phyloP scores from a whole-genome alignment of 1,140 invertebrate genomes.

The Chironomus striatipennis region DNA sequence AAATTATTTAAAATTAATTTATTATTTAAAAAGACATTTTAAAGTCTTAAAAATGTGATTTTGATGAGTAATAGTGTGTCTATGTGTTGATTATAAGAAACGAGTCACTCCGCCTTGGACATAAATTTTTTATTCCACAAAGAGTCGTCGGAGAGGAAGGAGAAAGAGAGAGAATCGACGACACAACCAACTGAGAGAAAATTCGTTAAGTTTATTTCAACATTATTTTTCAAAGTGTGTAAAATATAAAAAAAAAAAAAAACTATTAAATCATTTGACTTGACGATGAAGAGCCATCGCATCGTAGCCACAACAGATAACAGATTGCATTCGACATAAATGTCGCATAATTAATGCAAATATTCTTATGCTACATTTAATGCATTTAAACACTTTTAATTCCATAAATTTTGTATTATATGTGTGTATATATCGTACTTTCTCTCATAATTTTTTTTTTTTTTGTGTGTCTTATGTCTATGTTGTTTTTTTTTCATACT shows the following conservation, averaged over 20 bases:
- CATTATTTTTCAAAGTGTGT: slow-evolving; percentile 6
- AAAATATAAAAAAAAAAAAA: too few species aligned
- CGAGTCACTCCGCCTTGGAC: too few species aligned
- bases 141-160: too few species aligned
- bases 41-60: too few species aligned
- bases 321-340: neutral
- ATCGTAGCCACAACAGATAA: neutral
- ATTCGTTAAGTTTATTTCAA: slow-evolving; percentile 14
- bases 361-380: neutral
- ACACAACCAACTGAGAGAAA: too few species aligned
- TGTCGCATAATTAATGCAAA: slow-evolving; percentile 3
- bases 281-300: neutral
- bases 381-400: neutral
- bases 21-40: too few species aligned
- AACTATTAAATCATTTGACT: slow-evolving; percentile 11
- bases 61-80: too few species aligned
- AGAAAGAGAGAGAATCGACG: too few species aligned
- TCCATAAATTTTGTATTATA: neutral
- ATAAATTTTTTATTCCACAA: too few species aligned
- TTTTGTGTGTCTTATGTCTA: slow-evolving; percentile 4
- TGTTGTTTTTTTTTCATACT: neutral
- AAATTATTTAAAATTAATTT: too few species aligned
- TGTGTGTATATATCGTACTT: slow-evolving; percentile 4
- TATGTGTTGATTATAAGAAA: too few species aligned
- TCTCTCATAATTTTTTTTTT: slow-evolving; percentile 4